Evolutionary conservation across 2,888 invertebrate genomes (phyloP).

Genomic region (Sipha maydis): DNA sequence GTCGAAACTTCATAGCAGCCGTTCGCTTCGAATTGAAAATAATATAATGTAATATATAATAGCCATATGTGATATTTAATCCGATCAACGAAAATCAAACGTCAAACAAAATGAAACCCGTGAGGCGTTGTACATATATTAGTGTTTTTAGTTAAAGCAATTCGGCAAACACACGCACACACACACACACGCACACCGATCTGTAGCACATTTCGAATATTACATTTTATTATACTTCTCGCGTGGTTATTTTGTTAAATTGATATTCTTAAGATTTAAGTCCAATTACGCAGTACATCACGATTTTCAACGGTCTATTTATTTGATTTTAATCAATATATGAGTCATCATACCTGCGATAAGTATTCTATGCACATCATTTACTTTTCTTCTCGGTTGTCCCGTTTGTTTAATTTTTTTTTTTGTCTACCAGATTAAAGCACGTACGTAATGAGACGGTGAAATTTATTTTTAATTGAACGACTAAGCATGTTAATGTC

Average conservation of each 20-base stretch:
- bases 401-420: too few relatives aligned
- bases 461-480: slow-evolving; percentile 1
- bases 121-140: neutral
- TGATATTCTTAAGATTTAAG: too few relatives aligned
- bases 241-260: too few relatives aligned
- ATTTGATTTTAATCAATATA: too few relatives aligned
- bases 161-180: neutral
- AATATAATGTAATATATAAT: neutral
- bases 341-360: too few relatives aligned
- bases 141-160: neutral
- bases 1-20: neutral
- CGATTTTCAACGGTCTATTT: too few relatives aligned
- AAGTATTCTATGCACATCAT: too few relatives aligned
- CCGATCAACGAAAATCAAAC: slow-evolving; percentile 21
- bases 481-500: neutral
- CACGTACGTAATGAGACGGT: neutral
- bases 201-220: neutral
- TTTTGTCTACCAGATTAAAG: neutral
- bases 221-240: too few relatives aligned
- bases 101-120: neutral
- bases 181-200: neutral
- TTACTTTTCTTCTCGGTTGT: too few relatives aligned
- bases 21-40: neutral
- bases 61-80: neutral
- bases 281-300: too few relatives aligned